Evolutionary conservation across 2,797 vertebrate species (phyloP).

Genomic region (Chelonia mydas): DNA sequence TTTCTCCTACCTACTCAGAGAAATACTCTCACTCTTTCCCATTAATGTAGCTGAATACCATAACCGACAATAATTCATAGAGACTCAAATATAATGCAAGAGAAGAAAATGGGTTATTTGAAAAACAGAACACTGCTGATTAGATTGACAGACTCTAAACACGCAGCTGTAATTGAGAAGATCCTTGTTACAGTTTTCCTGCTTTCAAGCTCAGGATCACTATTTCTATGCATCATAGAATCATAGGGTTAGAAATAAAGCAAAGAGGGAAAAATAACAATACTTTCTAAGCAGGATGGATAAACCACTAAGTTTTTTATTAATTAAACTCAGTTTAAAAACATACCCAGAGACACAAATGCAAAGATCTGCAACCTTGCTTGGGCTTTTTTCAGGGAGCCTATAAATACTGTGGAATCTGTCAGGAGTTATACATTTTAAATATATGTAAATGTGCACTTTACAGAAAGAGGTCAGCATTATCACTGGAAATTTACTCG

Average conservation of each 20-base stretch:
- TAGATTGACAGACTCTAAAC: constrained; percentile 67
- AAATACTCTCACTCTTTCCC: constrained; percentile 29
- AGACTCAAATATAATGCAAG: constrained; percentile 17
- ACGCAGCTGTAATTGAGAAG: constrained; percentile 70
- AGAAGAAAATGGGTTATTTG: constrained; percentile 45
- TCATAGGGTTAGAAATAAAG: constrained; percentile 43
- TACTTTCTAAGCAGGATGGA: constrained; percentile 71
- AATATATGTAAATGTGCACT: constrained; percentile 57
- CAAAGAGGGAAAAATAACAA: constrained; percentile 43
- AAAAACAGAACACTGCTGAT: constrained; percentile 63
- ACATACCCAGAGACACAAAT: constrained; percentile 46
- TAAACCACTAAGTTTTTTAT: constrained; percentile 64
- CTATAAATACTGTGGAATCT: constrained; percentile 49
- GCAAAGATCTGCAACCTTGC: constrained; percentile 56
- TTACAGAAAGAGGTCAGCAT: constrained; percentile 61
- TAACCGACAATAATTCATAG: constrained; percentile 48
- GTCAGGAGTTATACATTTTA: constrained; percentile 63
- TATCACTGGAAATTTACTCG: constrained; percentile 51
- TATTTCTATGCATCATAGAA: constrained; percentile 73
- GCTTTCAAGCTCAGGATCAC: constrained; percentile 59
- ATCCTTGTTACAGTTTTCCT: constrained; percentile 58
- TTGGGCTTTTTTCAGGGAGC: constrained; percentile 50
- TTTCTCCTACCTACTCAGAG: constrained; percentile 34
- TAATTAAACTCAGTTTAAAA: constrained; percentile 66
- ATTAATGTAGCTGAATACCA: constrained; percentile 62